Percentiles rank a stretch among this genome's conserved stretches.
Evolutionary conservation across 2,888 invertebrate species (phyloP).

Genomic region (Hypena proboscidalis): DNA sequence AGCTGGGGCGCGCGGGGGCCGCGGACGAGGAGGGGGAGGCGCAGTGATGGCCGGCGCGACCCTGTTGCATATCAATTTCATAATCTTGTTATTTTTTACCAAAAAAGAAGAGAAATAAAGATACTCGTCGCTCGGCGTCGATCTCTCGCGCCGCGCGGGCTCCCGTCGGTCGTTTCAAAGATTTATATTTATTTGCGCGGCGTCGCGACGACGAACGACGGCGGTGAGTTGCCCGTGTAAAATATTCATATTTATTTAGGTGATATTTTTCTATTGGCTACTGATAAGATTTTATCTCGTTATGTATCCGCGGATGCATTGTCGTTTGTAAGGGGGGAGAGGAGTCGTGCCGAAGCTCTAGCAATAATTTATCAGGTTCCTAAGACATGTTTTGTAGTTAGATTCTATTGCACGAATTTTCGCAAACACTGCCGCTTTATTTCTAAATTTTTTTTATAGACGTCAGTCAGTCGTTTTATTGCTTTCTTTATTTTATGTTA

Average conservation of each 20-base stretch:
- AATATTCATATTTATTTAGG: conserved; percentile 83
- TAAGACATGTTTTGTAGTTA: conserved; percentile 84
- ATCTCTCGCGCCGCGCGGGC: conserved; percentile 32
- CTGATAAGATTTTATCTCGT: conserved; percentile 82
- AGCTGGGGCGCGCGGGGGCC: conserved; percentile 39
- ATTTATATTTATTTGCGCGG: conserved; percentile 57
- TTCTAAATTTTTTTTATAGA: conserved; percentile 71
- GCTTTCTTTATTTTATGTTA: conserved; percentile 70
- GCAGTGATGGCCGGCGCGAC: conserved; percentile 60
- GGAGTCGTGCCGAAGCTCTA: conserved; percentile 74
- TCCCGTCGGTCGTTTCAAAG: conserved; percentile 45
- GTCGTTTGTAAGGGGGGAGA: conserved; percentile 61
- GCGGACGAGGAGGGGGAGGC: conserved; percentile 57
- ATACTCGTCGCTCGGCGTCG: conserved; percentile 44
- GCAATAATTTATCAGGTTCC: conserved; percentile 85
- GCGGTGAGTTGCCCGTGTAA: conserved; percentile 60
- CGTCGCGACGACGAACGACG: conserved; percentile 49
- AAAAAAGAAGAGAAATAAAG: conserved; percentile 68
- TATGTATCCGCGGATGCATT: conserved; percentile 69
- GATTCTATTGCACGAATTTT: conserved; percentile 84
- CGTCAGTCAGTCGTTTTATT: conserved; percentile 66
- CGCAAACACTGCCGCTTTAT: conserved; percentile 83
- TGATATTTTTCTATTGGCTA: conserved; percentile 86
- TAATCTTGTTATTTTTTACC: conserved; percentile 79
- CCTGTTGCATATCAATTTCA: conserved; percentile 72